Conservation (phyloP, 2,888 invertebrate species). For the Drosophila formosana region DNA sequence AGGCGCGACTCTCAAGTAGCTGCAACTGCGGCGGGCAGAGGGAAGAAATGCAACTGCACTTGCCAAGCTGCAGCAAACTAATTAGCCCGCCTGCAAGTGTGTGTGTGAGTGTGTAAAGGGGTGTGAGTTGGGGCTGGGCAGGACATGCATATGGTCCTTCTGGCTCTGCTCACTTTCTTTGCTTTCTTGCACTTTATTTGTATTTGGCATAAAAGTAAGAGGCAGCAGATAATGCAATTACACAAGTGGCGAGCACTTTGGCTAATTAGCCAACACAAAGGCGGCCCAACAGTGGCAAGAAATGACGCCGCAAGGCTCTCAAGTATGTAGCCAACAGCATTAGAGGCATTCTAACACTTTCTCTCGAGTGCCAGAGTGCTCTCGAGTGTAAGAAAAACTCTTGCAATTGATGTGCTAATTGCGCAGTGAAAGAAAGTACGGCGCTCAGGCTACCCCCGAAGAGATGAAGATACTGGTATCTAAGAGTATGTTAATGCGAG, state of each 20-base stretch:
- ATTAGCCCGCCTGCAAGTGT: constrained; percentile 61
- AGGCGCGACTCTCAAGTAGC: constrained; percentile 70
- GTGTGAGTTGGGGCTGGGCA: constrained; percentile 13
- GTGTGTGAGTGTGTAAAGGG: constrained; percentile 10
- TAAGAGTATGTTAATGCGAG: constrained; percentile 9
- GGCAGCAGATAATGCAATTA: constrained; percentile 77
- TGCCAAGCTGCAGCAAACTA: constrained; percentile 64
- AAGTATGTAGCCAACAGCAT: constrained; percentile 9
- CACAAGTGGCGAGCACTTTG: constrained; percentile 74
- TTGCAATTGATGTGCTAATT: constrained; percentile 14
- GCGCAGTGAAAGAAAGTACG: constrained; percentile 1
- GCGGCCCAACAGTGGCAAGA: constrained; percentile 51
- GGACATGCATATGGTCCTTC: constrained; percentile 49
- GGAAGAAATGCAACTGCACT: constrained; percentile 57
- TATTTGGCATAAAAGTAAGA: constrained; percentile 63
- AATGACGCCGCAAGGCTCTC: constrained; percentile 29
- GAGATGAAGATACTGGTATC: constrained; percentile 21
- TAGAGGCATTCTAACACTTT: constrained; percentile 38
- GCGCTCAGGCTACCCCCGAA: not conserved
- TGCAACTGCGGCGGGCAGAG: constrained; percentile 30
- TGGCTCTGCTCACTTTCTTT: constrained; percentile 61
- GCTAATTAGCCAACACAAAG: constrained; percentile 73
- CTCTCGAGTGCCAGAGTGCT: constrained; percentile 68
- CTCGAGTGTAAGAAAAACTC: constrained; percentile 10
- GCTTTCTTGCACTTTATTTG: constrained; percentile 62